These are phyloP conservation scores for Miopithecus talapoin DNA, from an alignment of 2,797 vertebrate genomes.

Conservation along the genomic window DNA sequence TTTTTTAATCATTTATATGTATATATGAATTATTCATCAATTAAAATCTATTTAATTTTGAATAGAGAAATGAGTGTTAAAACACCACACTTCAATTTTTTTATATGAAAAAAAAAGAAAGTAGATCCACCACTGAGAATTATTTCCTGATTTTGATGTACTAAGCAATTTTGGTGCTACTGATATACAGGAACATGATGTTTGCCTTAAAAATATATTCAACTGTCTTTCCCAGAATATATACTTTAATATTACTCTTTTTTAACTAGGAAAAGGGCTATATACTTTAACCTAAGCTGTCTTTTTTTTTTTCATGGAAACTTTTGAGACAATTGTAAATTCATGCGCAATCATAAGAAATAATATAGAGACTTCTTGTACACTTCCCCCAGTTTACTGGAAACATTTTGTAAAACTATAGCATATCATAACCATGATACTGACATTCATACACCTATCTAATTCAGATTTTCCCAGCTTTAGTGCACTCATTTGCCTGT, in stretches of 20 bases:
- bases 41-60: neutral
- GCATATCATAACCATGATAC: neutral
- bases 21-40: neutral
- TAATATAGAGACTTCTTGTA: neutral
- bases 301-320: neutral
- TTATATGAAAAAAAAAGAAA: neutral
- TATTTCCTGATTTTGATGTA: neutral
- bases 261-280: neutral
- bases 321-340: conserved; percentile 27
- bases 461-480: neutral
- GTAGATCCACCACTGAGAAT: neutral
- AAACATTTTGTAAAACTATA: neutral
- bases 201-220: neutral
- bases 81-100: neutral
- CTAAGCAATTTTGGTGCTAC: neutral
- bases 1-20: neutral
- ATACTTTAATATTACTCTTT: neutral
- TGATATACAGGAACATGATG: neutral
- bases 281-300: conserved; percentile 4
- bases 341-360: neutral
- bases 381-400: neutral
- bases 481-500: neutral
- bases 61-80: neutral
- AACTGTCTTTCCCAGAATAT: neutral
- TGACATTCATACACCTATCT: neutral